These are phyloP conservation scores for Mareca penelope DNA, from an alignment of 2,797 vertebrate genomes.

Conservation along the genomic window DNA sequence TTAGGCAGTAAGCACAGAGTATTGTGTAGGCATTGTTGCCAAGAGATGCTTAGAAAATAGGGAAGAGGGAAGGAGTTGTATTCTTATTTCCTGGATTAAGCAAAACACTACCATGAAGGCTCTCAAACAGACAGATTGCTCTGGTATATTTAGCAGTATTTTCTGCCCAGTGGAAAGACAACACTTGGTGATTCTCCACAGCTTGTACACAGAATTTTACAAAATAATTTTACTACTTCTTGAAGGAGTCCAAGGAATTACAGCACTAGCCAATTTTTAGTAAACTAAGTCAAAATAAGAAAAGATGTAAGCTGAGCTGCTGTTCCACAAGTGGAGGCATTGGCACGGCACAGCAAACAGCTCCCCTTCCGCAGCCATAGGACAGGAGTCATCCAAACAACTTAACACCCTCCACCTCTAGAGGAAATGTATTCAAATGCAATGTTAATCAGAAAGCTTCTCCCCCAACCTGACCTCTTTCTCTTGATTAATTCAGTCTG, in stretches of 20 bases:
- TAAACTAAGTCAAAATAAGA: neutral
- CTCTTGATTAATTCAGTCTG: neutral
- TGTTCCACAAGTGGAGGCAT: neutral
- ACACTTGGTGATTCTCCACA: neutral
- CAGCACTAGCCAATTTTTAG: neutral
- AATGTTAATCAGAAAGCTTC: neutral
- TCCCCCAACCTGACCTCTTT: neutral
- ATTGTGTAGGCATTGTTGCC: neutral
- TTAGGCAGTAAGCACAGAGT: neutral
- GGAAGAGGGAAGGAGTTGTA: neutral
- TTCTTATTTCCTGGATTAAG: neutral
- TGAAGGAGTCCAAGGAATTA: neutral
- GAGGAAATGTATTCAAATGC: neutral
- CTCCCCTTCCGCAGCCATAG: neutral
- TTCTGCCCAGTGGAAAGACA: neutral
- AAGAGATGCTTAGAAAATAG: neutral
- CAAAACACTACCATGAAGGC: neutral
- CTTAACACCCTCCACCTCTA: neutral
- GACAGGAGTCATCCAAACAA: neutral
- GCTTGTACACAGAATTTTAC: neutral
- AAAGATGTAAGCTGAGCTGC: neutral
- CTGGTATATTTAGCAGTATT: neutral
- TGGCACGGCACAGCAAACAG: accelerated
- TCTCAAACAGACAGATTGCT: neutral
- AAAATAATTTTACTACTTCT: neutral